phyloP scores from a whole-genome alignment of 2,113 vertebrate genomes.

The Mirza zaza region DNA sequence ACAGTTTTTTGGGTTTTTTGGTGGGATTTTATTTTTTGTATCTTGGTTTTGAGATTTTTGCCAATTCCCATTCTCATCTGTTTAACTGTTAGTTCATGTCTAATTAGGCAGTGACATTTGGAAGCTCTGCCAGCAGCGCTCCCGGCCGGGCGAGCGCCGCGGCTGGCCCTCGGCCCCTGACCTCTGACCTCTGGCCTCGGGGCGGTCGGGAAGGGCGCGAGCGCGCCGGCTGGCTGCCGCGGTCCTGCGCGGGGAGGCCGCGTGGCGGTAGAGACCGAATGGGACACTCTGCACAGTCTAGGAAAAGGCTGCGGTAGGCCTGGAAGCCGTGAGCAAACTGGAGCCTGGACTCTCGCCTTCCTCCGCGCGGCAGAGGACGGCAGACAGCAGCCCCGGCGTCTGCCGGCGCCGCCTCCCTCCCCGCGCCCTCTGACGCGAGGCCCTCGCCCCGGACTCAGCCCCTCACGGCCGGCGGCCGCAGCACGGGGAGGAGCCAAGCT shows the following conservation, averaged over 20 bases:
- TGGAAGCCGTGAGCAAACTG: background rate
- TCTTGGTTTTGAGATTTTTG: background rate
- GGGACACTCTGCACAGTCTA: background rate
- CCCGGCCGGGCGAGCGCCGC: too few relatives aligned
- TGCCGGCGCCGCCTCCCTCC: too few relatives aligned
- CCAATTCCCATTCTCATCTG: background rate
- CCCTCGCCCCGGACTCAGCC: too few relatives aligned
- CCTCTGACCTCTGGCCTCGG: too few relatives aligned
- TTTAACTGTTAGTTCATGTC: background rate
- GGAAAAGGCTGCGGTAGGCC: background rate
- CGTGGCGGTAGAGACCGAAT: background rate
- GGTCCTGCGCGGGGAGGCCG: too few relatives aligned
- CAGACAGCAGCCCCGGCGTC: background rate
- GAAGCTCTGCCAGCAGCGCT: background rate
- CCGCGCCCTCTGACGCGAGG: too few relatives aligned
- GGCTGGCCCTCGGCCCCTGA: too few relatives aligned
- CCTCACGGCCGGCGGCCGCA: too few relatives aligned
- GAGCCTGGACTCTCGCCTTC: too few relatives aligned
- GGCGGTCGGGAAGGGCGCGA: too few relatives aligned
- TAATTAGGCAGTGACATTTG: background rate
- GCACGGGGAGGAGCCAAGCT: too few relatives aligned
- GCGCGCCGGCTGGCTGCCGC: too few relatives aligned
- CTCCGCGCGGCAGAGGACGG: background rate
- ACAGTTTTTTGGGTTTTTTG: background rate
- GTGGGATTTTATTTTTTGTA: background rate